These are phyloP conservation scores for Eptatretus burgeri DNA, from an alignment of 2,113 vertebrate species.

Conservation along the genomic window DNA sequence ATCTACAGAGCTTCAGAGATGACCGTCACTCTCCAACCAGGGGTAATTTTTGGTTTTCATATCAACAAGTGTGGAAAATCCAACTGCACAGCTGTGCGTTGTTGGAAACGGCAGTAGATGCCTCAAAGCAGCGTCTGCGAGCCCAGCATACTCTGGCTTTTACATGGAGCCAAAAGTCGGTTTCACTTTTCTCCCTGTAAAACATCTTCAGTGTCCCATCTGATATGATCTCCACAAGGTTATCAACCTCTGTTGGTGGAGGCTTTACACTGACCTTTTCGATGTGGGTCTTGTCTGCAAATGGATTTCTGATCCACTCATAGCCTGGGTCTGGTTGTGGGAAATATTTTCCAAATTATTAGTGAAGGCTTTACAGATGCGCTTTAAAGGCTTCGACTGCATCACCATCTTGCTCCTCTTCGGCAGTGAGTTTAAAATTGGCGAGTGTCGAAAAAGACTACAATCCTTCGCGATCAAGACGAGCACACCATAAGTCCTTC, in stretches of 20 bases:
- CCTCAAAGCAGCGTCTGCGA: too few species aligned
- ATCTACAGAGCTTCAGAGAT: too few species aligned
- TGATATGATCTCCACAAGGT: slow-evolving; percentile 9
- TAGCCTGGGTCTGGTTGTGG: slow-evolving; percentile 8
- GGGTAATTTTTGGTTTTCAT: neutral
- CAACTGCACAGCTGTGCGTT: slow-evolving; percentile 3
- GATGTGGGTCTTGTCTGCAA: slow-evolving; percentile 8
- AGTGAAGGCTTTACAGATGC: too few species aligned
- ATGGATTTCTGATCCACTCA: slow-evolving; percentile 11
- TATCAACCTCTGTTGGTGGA: slow-evolving; percentile 9
- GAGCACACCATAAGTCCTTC: too few species aligned
- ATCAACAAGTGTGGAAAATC: neutral
- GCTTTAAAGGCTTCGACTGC: too few species aligned
- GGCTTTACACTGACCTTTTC: slow-evolving; percentile 8
- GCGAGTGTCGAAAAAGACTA: too few species aligned
- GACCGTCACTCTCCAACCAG: too few species aligned
- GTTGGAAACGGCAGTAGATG: neutral
- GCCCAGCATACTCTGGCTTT: slow-evolving; percentile 8
- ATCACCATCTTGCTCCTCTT: too few species aligned
- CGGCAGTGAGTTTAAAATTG: too few species aligned
- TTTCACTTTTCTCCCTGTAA: slow-evolving; percentile 9
- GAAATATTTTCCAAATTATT: slow-evolving; percentile 9
- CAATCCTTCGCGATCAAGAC: too few species aligned
- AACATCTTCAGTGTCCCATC: slow-evolving; percentile 9
- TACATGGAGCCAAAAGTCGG: slow-evolving; percentile 9